Percentiles rank a stretch among this genome's conserved stretches.
These are phyloP conservation scores for Petrophora chlorosata DNA, from an alignment of 2,888 invertebrate species.

Conservation along the genomic window DNA sequence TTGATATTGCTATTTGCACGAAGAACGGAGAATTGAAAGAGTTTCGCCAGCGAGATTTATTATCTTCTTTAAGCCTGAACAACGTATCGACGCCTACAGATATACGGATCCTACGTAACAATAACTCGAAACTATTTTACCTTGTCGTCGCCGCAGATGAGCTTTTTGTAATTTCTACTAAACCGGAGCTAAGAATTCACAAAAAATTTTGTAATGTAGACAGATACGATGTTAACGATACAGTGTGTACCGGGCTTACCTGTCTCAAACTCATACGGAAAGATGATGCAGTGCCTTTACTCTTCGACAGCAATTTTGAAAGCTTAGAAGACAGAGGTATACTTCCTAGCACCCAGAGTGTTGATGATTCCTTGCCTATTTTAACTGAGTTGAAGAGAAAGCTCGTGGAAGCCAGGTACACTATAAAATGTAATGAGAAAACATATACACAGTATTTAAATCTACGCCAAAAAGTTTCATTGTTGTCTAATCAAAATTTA, in stretches of 20 bases:
- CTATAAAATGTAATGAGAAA: constrained; percentile 55
- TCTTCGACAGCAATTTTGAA: constrained; percentile 67
- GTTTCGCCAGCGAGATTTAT: constrained; percentile 55
- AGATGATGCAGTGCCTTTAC: constrained; percentile 63
- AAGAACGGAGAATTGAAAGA: constrained; percentile 61
- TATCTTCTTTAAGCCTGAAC: constrained; percentile 47
- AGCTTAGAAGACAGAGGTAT: constrained; percentile 41
- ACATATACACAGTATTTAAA: constrained; percentile 50
- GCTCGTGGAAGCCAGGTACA: constrained; percentile 61
- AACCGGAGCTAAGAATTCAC: constrained; percentile 42
- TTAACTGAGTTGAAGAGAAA: constrained; percentile 58
- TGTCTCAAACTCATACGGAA: constrained; percentile 53
- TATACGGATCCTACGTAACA: constrained; percentile 59
- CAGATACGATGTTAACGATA: constrained; percentile 55
- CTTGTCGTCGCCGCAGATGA: constrained; percentile 49
- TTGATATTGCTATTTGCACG: constrained; percentile 66
- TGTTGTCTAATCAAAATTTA: constrained; percentile 50
- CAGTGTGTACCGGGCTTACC: constrained; percentile 51
- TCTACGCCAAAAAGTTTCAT: constrained; percentile 56
- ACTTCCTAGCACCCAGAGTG: background rate
- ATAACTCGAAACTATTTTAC: constrained; percentile 60
- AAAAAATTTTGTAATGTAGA: constrained; percentile 52
- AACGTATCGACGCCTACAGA: constrained; percentile 36
- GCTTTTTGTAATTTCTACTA: constrained; percentile 56
- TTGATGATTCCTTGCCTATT: constrained; percentile 48